Evolutionary conservation across 2,113 vertebrate genomes (phyloP).

Genomic region (Eublepharis macularius): DNA sequence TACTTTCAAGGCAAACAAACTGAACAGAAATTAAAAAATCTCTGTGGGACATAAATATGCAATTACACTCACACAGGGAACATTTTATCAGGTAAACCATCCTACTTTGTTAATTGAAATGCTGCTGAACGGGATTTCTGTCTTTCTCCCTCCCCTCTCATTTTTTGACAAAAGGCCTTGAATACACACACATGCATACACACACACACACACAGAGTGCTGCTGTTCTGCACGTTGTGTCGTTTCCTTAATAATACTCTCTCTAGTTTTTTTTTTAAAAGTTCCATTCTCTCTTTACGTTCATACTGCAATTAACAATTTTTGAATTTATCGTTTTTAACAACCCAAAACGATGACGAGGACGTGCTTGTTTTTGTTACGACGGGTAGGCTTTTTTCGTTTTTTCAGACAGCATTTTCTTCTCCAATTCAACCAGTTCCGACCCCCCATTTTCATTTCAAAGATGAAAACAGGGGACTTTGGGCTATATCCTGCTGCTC

Average conservation of each 20-base stretch:
- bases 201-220: neutral
- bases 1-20: constrained; percentile 87
- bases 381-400: too few species aligned
- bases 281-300: neutral
- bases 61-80: constrained; percentile 88
- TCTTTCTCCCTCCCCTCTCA: neutral
- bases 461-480: too few species aligned
- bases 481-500: too few species aligned
- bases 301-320: neutral
- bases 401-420: neutral
- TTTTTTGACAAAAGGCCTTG: constrained; percentile 75
- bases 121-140: constrained; percentile 67
- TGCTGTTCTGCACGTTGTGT: neutral
- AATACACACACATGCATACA: constrained; percentile 52
- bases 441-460: too few species aligned
- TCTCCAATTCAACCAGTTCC: neutral
- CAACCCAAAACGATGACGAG: neutral
- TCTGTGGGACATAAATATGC: constrained; percentile 88
- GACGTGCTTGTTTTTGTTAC: neutral
- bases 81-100: constrained; percentile 90
- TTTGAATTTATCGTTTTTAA: neutral
- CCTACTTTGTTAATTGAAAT: constrained; percentile 87
- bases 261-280: neutral
- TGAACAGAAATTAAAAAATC: constrained; percentile 89
- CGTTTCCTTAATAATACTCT: neutral